A percentile compares a stretch with the other conserved stretches of the same genome.
phyloP scores from a whole-genome alignment of 2,797 vertebrate species.

The Menidia menidia region DNA sequence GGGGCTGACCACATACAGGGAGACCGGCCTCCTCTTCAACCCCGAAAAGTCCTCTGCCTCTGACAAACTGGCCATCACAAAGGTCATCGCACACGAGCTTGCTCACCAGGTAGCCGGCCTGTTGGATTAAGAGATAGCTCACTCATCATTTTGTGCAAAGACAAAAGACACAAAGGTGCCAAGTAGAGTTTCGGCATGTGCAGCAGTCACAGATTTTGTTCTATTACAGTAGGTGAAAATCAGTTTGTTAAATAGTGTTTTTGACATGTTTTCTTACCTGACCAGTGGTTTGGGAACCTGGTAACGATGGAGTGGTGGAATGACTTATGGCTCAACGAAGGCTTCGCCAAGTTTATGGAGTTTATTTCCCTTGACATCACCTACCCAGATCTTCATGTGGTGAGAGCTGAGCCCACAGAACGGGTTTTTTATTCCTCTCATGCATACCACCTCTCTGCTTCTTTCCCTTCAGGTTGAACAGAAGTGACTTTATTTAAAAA shows the following conservation, averaged over 20 bases:
- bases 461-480: neutral
- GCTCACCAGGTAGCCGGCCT: constrained; percentile 87
- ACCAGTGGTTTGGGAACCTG: constrained; percentile 95
- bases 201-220: neutral
- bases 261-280: constrained; percentile 5
- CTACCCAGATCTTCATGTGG: constrained; percentile 91
- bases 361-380: constrained; percentile 88
- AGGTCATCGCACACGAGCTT: constrained; percentile 90
- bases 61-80: constrained; percentile 86
- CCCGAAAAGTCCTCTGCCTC: constrained; percentile 86
- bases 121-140: neutral
- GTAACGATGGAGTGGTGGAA: constrained; percentile 99
- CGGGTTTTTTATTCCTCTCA: neutral
- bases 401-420: constrained; percentile 68
- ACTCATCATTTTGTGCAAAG: neutral
- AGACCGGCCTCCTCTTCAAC: constrained; percentile 87
- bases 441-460: neutral
- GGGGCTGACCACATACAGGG: constrained; percentile 93
- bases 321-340: constrained; percentile 95
- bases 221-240: neutral
- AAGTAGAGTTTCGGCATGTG: neutral
- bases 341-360: constrained; percentile 97
- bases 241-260: neutral
- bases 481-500: neutral
- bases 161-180: too few species aligned